Evolutionary conservation across 2,888 invertebrate species (phyloP).

Genomic region (Saturnia pavonia): DNA sequence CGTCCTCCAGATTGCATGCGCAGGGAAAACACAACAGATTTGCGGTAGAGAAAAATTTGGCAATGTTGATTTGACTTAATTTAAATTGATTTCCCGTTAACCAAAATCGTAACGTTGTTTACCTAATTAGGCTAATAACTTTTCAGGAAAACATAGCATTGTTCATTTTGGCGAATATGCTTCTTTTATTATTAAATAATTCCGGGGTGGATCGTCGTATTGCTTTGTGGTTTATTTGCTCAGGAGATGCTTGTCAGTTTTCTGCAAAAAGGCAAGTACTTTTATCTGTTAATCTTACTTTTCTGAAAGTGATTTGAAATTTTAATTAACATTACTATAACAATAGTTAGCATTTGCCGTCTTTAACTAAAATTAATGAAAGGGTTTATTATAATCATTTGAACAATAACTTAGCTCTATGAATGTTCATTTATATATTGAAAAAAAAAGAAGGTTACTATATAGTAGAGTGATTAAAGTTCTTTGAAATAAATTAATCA

Average conservation of each 20-base stretch:
- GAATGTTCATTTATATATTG: too few relatives aligned
- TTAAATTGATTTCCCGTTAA: background rate
- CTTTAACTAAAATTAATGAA: too few relatives aligned
- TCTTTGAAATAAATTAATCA: too few relatives aligned
- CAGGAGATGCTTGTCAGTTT: slow-evolving; percentile 48
- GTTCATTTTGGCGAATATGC: slow-evolving; percentile 51
- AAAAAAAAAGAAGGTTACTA: too few relatives aligned
- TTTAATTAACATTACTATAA: too few relatives aligned
- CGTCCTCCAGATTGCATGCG: background rate
- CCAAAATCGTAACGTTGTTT: background rate
- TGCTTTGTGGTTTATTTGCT: slow-evolving; percentile 46
- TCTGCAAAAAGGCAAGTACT: slow-evolving; percentile 43
- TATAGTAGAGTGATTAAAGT: too few relatives aligned
- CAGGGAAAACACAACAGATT: background rate
- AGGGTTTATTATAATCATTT: too few relatives aligned
- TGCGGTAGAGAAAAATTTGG: background rate
- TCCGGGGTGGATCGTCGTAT: slow-evolving; percentile 60
- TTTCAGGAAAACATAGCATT: slow-evolving; percentile 57
- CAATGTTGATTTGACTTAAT: background rate
- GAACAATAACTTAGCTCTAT: too few relatives aligned
- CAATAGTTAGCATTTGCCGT: too few relatives aligned
- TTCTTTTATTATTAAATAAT: slow-evolving; percentile 55
- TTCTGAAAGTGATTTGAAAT: too few relatives aligned
- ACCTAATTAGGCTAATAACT: background rate
- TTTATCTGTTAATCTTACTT: background rate